These are phyloP conservation scores for Morpho deidamia DNA, from an alignment of 2,888 invertebrate genomes.

Conservation along the genomic window DNA sequence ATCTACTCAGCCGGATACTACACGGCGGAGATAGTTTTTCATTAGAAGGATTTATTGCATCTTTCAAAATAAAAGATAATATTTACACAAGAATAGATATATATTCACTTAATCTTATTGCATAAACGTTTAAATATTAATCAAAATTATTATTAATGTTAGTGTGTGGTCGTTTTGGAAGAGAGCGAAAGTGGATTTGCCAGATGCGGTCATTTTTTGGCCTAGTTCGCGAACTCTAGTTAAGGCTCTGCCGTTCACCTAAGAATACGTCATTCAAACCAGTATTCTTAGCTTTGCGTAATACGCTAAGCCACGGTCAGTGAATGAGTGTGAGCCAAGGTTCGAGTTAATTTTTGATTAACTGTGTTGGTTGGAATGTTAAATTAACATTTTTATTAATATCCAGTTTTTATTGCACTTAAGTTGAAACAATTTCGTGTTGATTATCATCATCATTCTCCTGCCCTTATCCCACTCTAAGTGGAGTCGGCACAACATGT, in stretches of 20 bases:
- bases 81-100: too few species aligned
- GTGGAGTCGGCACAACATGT: too few species aligned
- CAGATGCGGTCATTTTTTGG: constrained; percentile 38
- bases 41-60: too few species aligned
- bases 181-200: constrained; percentile 60
- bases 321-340: constrained; percentile 15
- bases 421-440: too few species aligned
- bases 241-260: constrained; percentile 28
- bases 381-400: too few species aligned
- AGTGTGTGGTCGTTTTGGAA: constrained; percentile 35
- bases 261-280: constrained; percentile 21
- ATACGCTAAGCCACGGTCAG: constrained; percentile 19
- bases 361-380: too few species aligned
- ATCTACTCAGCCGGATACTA: too few species aligned
- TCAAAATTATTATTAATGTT: constrained; percentile 30
- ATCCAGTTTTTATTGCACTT: too few species aligned
- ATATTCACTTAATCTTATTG: neutral
- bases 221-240: constrained; percentile 27
- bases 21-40: too few species aligned
- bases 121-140: neutral
- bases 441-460: too few species aligned
- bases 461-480: too few species aligned
- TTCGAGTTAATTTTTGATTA: neutral
- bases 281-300: constrained; percentile 24
- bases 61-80: too few species aligned